phyloP scores from a whole-genome alignment of 2,888 invertebrate genomes.

The Strigamia transsilvanica region DNA sequence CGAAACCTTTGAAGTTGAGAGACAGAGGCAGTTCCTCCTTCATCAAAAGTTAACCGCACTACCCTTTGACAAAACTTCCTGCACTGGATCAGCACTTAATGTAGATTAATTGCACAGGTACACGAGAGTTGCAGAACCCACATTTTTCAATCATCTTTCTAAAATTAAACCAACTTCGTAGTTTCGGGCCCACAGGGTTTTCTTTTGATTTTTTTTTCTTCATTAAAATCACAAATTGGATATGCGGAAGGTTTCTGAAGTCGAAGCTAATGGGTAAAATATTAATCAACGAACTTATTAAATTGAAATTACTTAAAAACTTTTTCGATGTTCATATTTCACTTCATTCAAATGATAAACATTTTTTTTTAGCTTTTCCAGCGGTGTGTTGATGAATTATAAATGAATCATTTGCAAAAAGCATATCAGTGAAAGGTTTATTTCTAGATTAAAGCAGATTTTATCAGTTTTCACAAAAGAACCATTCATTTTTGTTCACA shows the following conservation, averaged over 20 bases:
- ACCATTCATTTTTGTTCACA: slow-evolving; percentile 49
- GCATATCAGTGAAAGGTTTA: slow-evolving; percentile 31
- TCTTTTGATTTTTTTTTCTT: background rate
- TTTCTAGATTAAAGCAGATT: slow-evolving; percentile 33
- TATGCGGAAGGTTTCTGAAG: background rate
- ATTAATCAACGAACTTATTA: slow-evolving; percentile 23
- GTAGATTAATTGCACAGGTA: slow-evolving; percentile 24
- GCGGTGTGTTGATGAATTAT: slow-evolving; percentile 29
- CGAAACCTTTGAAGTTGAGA: background rate
- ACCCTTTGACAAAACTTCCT: background rate
- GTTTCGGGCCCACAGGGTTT: background rate
- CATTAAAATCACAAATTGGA: slow-evolving; percentile 7
- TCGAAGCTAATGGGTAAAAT: slow-evolving; percentile 3
- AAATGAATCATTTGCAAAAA: slow-evolving; percentile 46
- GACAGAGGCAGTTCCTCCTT: slow-evolving; percentile 3
- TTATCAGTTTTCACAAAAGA: slow-evolving; percentile 43
- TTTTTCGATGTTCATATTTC: slow-evolving; percentile 16
- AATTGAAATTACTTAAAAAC: slow-evolving; percentile 19
- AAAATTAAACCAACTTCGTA: background rate
- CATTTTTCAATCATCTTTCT: background rate
- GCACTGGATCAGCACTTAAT: background rate
- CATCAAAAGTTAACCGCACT: slow-evolving; percentile 11
- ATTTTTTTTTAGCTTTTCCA: background rate
- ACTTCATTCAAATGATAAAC: slow-evolving; percentile 35
- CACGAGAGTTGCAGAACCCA: background rate